Evolutionary conservation across 2,113 vertebrate species (phyloP).

Genomic region (Psittacula cyanocephala): DNA sequence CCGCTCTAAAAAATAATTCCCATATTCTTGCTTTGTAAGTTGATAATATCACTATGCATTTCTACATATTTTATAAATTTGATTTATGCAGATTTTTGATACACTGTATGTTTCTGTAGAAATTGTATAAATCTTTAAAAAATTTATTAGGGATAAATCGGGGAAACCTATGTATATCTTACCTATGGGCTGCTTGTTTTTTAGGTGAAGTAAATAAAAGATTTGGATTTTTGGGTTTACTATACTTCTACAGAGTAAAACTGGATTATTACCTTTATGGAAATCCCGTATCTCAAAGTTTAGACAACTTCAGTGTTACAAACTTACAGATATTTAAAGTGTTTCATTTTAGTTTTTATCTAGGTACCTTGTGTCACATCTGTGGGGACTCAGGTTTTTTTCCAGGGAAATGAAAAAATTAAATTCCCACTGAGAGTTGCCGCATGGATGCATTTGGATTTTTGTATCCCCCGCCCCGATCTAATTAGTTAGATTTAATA

Average conservation of each 20-base stretch:
- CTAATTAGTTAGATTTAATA: neutral
- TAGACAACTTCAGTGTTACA: neutral
- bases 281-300: neutral
- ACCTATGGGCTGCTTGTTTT: constrained; percentile 82
- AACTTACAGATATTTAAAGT: neutral
- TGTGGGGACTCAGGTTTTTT: neutral
- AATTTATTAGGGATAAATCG: constrained; percentile 79
- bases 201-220: constrained; percentile 81
- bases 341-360: neutral
- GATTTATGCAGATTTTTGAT: constrained; percentile 88
- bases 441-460: neutral
- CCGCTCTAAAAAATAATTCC: no score
- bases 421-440: neutral
- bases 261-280: neutral
- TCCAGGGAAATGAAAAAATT: neutral
- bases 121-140: constrained; percentile 81
- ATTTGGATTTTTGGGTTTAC: constrained; percentile 74
- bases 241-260: constrained; percentile 33
- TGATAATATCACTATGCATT: constrained; percentile 85
- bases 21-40: constrained; percentile 80
- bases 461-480: neutral
- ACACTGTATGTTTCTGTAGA: constrained; percentile 88
- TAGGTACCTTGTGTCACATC: neutral
- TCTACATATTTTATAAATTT: constrained; percentile 86
- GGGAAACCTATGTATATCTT: constrained; percentile 76